Percentiles rank a stretch among this genome's conserved stretches.
Evolutionary conservation across 2,888 invertebrate genomes (phyloP).

Genomic region (Phaedon cochleariae): DNA sequence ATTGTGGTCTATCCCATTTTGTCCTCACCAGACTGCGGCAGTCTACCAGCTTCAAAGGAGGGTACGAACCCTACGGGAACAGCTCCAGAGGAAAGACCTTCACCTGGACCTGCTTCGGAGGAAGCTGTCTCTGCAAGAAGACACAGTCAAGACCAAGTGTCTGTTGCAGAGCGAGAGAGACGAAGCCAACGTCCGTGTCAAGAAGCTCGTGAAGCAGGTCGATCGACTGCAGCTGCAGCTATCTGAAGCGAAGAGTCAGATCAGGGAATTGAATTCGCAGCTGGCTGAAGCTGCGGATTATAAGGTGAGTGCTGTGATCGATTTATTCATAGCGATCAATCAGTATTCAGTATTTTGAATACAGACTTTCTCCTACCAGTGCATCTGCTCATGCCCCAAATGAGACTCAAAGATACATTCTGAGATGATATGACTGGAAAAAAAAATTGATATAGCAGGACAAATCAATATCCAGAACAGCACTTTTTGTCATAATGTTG

Average conservation of each 20-base stretch:
- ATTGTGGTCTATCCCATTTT: background rate
- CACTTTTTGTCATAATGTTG: no score
- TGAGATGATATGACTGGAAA: no score
- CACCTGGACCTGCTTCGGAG: constrained; percentile 89
- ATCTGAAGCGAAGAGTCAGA: constrained; percentile 81
- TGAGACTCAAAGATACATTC: no score
- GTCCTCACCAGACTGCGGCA: constrained; percentile 72
- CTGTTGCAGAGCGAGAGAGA: constrained; percentile 74
- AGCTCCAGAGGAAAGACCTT: constrained; percentile 89
- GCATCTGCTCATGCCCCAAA: no score
- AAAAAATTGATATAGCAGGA: no score
- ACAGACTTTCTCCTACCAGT: no score
- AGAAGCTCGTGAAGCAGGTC: constrained; percentile 83
- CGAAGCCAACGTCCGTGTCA: constrained; percentile 73
- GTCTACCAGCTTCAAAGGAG: constrained; percentile 90
- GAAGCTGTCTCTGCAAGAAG: constrained; percentile 86
- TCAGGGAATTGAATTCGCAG: constrained; percentile 86
- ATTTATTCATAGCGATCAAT: no score
- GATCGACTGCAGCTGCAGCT: constrained; percentile 84
- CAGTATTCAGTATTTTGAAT: no score
- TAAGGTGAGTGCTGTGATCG: constrained; percentile 72
- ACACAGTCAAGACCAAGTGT: constrained; percentile 71
- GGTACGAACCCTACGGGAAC: constrained; percentile 85
- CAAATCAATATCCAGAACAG: no score
- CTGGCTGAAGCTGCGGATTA: constrained; percentile 86